Evolutionary conservation across 2,888 invertebrate species (phyloP).

Genomic region (Drosophila anomelani): DNA sequence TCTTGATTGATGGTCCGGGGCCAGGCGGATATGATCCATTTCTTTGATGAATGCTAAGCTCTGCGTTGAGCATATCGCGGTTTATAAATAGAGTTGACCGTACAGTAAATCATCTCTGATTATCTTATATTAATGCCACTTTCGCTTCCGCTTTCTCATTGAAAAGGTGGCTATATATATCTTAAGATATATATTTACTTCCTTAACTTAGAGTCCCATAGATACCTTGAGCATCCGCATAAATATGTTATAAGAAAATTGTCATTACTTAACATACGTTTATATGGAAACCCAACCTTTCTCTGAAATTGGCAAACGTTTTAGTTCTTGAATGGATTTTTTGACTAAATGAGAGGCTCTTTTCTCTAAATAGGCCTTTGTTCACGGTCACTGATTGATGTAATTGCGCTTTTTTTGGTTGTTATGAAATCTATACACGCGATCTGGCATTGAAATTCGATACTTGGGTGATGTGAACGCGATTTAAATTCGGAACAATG

Average conservation of each 20-base stretch:
- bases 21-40: constrained; percentile 2
- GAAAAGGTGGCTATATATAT: neutral
- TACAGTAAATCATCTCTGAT: constrained; percentile 10
- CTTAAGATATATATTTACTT: neutral
- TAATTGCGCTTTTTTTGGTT: constrained; percentile 57
- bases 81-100: constrained; percentile 9
- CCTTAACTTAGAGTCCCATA: neutral
- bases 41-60: constrained; percentile 1
- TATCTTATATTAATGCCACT: neutral
- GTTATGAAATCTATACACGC: constrained; percentile 65
- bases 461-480: constrained; percentile 54
- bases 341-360: constrained; percentile 3
- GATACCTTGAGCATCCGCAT: neutral
- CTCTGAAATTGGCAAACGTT: neutral
- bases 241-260: neutral
- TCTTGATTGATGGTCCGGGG: constrained; percentile 4
- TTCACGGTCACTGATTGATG: constrained; percentile 77
- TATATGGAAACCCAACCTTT: neutral
- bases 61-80: neutral
- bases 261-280: neutral
- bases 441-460: constrained; percentile 70
- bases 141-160: constrained; percentile 5
- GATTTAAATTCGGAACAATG: constrained; percentile 62
- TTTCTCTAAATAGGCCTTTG: constrained; percentile 20
- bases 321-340: neutral